These are phyloP conservation scores for Oscheius sp. DNA, from an alignment of 2,888 invertebrate genomes.

Conservation along the genomic window DNA sequence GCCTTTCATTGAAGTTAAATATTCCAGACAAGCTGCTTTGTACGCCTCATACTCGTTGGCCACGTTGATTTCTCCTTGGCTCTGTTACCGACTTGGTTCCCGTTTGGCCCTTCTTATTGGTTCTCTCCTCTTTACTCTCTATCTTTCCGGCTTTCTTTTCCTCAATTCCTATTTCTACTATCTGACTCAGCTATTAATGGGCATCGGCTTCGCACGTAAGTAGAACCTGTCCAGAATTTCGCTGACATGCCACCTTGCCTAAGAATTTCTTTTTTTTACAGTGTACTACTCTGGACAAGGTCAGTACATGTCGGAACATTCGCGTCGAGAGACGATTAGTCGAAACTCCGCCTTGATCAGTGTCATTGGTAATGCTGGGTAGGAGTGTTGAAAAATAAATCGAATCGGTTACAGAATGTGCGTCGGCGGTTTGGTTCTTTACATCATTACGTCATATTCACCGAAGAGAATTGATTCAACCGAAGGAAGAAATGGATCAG, in stretches of 20 bases:
- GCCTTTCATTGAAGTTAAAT: background rate
- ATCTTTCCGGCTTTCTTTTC: slow-evolving; percentile 34
- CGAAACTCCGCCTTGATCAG: slow-evolving; percentile 29
- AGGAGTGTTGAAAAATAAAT: background rate
- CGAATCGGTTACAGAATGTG: slow-evolving; percentile 7
- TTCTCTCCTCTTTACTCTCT: slow-evolving; percentile 42
- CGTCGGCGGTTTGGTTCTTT: slow-evolving; percentile 27
- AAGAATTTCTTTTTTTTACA: background rate
- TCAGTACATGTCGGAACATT: slow-evolving; percentile 27
- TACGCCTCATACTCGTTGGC: slow-evolving; percentile 36
- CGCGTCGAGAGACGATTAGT: slow-evolving; percentile 12
- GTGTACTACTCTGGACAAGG: slow-evolving; percentile 31
- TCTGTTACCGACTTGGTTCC: slow-evolving; percentile 31
- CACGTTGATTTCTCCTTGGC: slow-evolving; percentile 39
- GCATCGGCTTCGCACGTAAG: slow-evolving; percentile 31
- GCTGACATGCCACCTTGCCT: background rate
- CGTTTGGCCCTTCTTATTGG: slow-evolving; percentile 25
- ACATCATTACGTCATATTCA: slow-evolving; percentile 6
- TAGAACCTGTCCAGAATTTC: background rate
- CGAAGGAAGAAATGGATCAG: background rate
- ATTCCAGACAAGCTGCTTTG: slow-evolving; percentile 42
- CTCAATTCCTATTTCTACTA: slow-evolving; percentile 31
- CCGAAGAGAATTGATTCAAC: slow-evolving; percentile 5
- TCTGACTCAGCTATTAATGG: slow-evolving; percentile 14
- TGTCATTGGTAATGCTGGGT: slow-evolving; percentile 30